Evolutionary conservation across 2,888 invertebrate genomes (phyloP), one percentile per base, ranked within the genome.

Genomic region (Diadromus collaris): DNA sequence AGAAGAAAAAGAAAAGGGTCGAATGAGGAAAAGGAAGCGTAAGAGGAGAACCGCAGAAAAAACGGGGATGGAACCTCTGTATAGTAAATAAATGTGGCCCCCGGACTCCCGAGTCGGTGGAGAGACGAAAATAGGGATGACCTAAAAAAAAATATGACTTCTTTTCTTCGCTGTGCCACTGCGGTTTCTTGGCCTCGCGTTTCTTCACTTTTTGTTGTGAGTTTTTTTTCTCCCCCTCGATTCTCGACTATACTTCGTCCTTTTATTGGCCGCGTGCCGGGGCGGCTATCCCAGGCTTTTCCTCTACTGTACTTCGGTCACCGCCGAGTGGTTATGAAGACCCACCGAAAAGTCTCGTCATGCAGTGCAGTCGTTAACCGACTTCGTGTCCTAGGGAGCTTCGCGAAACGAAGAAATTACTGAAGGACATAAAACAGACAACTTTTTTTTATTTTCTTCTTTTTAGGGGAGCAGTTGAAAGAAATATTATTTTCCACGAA

Each of bases 51-150:
- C 9, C 6, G 24, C 6, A 0, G 27, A 16, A 27, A 27, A 54
- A 54, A 63, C 41, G 10, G 44, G 16, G 41, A 44, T 44, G n/a
- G 41, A 34, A 44, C 44, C 63, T 34, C 41, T 2, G 71, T 61
- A 27, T 61, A 27, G 54, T 54, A 56, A 72, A 56, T 72, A 72
- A 64, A 56, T 56, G 29, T 32, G n/a, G 44, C 38, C 48, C 7
- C 19, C 6, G 21, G 41, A 32, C 38, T 34, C 7, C 19, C 6
- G 21, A 29, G 16, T 29, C 2, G 7, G 16, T 3, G 29, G 48
- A 32, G 13, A 6, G 29, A 48, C 29, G 32, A 29, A 65, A 48
- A 72, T 41, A 29, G 44, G 19, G 32, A 24, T 46, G 56, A 58
- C 58, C 58, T 44, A 21, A 69, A 69, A 58, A 54, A 51, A 38